Base-by-base conservation (phyloP, 2,797 vertebrate genomes). In the Premnoplex brunnescens region DNA sequence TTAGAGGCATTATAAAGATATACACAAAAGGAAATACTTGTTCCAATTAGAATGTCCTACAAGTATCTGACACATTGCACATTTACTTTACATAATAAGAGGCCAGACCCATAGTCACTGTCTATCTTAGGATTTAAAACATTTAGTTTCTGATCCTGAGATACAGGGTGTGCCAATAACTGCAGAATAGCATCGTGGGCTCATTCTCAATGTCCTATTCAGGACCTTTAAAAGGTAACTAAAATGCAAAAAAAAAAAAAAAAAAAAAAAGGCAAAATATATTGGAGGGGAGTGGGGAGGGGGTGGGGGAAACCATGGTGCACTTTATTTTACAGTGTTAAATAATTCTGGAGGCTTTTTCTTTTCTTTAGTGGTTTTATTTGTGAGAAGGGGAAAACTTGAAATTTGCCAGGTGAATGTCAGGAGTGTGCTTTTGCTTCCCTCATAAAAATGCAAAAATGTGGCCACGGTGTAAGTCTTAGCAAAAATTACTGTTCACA, bases 321-420 rank as follows among this genome's bases (percentile, higher is more conserved):
- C 34, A 67, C 20, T 63, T 58, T 74, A 80, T 93, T 91, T 94
- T 88, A 83, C 54, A 86, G 46, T 37, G 32, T 72, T 93, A 72
- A 88, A 43, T 74, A 86, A 86, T 93, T 69, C 69, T 88, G 63
- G 64, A 92, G 63, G 83, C 44, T 81, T 94, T 90, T 78, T 63
- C 44, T 80, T 92, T 88, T 78, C 73, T 89, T 89, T 66, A 88
- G 54, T 77, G 39, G 49, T 88, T 20, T 55, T 3, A 1, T 91
- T 93, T 30, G 34, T 75, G 54, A 56, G 60, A 14, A 6, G 19
- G n/a, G 17, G 67, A 39, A 36, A 32, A 73, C 56, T 69, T 95
- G 84, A 89, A 92, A 92, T 86, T 83, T 91, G 68, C 49, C 60
- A 88, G 58, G 68, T 89, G 76, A 81, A 36, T 37, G 28, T 83